These are phyloP conservation scores for Eira barbara DNA, from an alignment of 2,113 vertebrate species.

Conservation along the genomic window DNA sequence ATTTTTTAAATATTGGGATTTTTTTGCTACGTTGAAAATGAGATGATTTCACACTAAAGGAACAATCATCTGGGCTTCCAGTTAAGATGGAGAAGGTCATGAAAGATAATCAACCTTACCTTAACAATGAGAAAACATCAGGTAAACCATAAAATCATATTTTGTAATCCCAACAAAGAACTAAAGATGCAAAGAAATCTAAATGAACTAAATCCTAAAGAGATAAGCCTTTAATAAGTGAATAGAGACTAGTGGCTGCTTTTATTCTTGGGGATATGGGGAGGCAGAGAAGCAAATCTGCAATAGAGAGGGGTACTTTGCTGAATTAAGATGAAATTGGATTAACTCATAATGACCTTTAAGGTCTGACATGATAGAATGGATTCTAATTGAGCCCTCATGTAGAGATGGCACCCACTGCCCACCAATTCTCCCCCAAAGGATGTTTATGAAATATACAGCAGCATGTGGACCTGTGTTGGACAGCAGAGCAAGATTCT, in stretches of 20 bases:
- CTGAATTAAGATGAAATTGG: not conserved
- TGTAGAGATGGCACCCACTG: not conserved
- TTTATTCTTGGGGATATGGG: not conserved
- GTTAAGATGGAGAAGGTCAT: not conserved
- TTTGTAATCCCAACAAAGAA: not conserved
- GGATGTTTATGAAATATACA: not conserved
- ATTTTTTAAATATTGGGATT: not conserved
- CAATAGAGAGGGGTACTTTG: not conserved
- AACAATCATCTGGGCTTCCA: not conserved
- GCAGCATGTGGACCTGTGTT: not conserved
- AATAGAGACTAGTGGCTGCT: not conserved
- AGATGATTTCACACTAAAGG: constrained; percentile 8
- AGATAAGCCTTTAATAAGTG: not conserved
- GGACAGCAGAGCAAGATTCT: not conserved
- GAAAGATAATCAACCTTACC: not conserved
- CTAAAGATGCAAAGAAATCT: not conserved
- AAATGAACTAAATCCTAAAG: not conserved
- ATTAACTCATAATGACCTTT: not conserved
- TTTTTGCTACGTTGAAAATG: constrained; percentile 6
- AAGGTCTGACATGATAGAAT: not conserved
- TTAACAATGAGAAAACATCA: constrained; percentile 7
- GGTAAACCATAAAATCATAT: not conserved
- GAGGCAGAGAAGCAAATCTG: not conserved
- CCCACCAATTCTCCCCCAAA: not conserved
- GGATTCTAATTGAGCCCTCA: not conserved